Conservation (phyloP, 2,888 invertebrate genomes). For the Gastracanthus pulcherrimus region DNA sequence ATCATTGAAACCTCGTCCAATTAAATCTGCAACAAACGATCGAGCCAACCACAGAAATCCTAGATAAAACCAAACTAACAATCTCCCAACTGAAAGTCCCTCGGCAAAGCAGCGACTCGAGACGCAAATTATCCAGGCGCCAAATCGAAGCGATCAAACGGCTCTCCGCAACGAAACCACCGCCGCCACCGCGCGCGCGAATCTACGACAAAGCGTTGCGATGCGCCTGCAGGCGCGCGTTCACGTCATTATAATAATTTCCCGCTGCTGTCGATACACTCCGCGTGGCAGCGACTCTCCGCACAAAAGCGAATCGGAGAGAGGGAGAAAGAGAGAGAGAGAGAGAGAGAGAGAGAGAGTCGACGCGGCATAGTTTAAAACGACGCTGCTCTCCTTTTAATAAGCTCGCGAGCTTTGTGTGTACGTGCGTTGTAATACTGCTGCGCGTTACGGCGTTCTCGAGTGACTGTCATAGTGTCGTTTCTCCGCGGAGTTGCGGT, state of each 20-base stretch:
- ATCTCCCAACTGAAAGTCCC: no score
- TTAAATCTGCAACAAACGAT: no score
- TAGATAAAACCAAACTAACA: no score
- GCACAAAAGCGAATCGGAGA: no score
- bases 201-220: not conserved
- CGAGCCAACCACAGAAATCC: no score
- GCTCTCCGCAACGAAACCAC: not conserved
- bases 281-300: no score
- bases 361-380: not conserved
- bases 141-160: not conserved
- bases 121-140: not conserved
- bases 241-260: conserved; percentile 19
- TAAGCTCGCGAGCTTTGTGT: not conserved
- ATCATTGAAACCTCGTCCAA: no score
- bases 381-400: conserved; percentile 11
- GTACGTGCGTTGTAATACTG: no score
- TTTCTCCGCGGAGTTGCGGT: no score
- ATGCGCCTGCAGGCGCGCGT: no score
- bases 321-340: no score
- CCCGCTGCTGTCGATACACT: not conserved
- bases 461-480: not conserved
- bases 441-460: not conserved
- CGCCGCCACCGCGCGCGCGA: not conserved
- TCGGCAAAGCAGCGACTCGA: not conserved
- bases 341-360: no score